Evolutionary conservation across 2,113 vertebrate genomes (phyloP).

Genomic region (Acrocephalus arundinaceus): DNA sequence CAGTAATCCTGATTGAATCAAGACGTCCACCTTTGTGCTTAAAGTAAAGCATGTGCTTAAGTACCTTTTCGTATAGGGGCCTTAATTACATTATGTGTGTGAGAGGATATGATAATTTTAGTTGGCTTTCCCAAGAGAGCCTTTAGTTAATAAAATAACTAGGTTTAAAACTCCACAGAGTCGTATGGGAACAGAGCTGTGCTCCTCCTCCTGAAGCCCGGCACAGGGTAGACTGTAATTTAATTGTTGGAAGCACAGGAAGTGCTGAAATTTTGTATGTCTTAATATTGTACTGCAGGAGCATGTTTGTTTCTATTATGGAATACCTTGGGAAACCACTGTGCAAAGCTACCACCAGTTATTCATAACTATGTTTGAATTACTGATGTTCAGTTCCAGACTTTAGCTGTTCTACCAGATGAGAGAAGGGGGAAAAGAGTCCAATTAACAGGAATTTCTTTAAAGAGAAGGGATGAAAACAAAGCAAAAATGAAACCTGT

Average conservation of each 20-base stretch:
- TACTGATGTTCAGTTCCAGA: not conserved
- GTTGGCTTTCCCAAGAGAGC: slow-evolving; percentile 52
- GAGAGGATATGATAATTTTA: slow-evolving; percentile 60
- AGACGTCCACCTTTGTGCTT: slow-evolving; percentile 44
- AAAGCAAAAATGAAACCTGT: not conserved
- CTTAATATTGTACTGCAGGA: slow-evolving; percentile 29
- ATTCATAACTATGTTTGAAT: not conserved
- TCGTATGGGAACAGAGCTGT: not conserved
- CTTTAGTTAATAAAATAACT: slow-evolving; percentile 67
- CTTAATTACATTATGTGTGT: slow-evolving; percentile 65
- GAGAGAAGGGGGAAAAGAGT: not conserved
- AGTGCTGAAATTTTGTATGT: slow-evolving; percentile 28
- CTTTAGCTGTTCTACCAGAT: not conserved
- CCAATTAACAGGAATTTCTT: not conserved
- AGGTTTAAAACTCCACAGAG: slow-evolving; percentile 44
- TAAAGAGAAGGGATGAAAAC: not conserved
- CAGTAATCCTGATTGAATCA: slow-evolving; percentile 47
- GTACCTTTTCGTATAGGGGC: slow-evolving; percentile 44
- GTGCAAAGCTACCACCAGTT: not conserved
- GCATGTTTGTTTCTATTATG: slow-evolving; percentile 51
- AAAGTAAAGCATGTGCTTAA: slow-evolving; percentile 67
- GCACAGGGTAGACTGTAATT: slow-evolving; percentile 47
- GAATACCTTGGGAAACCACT: slow-evolving; percentile 43
- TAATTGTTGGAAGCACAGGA: slow-evolving; percentile 43
- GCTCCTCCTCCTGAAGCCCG: slow-evolving; percentile 15